Evolutionary conservation across 2,888 invertebrate genomes (phyloP), one percentile per base, ranked within the genome.

Genomic region (Odontocerum albicorne): DNA sequence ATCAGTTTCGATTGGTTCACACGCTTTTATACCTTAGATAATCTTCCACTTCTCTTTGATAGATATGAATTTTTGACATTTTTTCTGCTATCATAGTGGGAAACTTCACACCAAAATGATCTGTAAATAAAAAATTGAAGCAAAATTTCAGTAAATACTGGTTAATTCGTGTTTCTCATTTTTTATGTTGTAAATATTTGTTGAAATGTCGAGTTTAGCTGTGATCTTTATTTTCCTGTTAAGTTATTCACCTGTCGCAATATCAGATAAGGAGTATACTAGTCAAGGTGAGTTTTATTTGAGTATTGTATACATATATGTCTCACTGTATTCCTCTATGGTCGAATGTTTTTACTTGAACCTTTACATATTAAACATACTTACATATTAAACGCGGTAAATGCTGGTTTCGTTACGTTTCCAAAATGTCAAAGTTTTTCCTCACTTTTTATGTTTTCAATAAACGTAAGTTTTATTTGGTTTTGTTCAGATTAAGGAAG

Each of bases 41-140:
- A 59, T 59, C 59, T 55, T 55, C 51, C 38, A 47, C 40, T 47
- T 58, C 54, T 58, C 58, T 57, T 33, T 12, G 12, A 10, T 21
- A 21, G 50, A 51, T 46, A 55, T 46, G 21, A 33, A 31, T 17
- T 52, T 50, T 58, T 55, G 54, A 55, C 40, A 31, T n/a, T n/a
- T n/a, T n/a, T n/a, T n/a, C n/a, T n/a, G n/a, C n/a, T n/a, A n/a
- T n/a, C n/a, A n/a, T n/a, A n/a, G n/a, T n/a, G n/a, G n/a, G n/a
- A n/a, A 32, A 51, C 36, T 31, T 31, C 19, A 35, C 31, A 17
- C 20, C 13, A 45, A 31, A 42, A 42, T 50, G 19, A 33, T 22
- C 27, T 22, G n/a, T n/a, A n/a, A n/a, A n/a, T n/a, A 35, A 21
- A 16, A 21, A 15, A 31, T 42, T 16, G 8, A 7, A 20, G 6